A percentile compares a stretch with the other conserved stretches of the same genome.
These are phyloP conservation scores for Leptodactylus fuscus DNA, from an alignment of 2,113 vertebrate species.

Conservation along the genomic window DNA sequence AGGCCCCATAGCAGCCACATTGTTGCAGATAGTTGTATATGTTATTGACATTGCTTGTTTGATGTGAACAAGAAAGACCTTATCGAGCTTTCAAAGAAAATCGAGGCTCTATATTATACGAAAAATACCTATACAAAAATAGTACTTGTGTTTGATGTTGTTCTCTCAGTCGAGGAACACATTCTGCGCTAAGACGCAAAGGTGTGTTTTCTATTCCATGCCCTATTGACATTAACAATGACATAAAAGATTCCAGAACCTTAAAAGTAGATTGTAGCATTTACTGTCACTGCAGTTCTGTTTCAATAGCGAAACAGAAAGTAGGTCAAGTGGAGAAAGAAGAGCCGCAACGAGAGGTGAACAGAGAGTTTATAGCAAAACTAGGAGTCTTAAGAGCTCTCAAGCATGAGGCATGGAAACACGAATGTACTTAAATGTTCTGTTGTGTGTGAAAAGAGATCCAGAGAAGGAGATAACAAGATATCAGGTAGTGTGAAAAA, in stretches of 20 bases:
- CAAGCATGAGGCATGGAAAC: constrained; percentile 30
- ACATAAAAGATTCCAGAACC: not conserved
- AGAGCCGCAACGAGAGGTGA: constrained; percentile 8
- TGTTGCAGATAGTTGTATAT: no score
- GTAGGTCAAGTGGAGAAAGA: constrained; percentile 38
- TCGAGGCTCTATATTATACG: not conserved
- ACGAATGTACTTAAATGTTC: constrained; percentile 7
- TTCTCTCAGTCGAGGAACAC: not conserved
- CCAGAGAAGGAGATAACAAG: not conserved
- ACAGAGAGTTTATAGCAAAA: constrained; percentile 21
- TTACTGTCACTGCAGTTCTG: constrained; percentile 17
- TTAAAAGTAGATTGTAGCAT: not conserved
- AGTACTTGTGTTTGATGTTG: no score
- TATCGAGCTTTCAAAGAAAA: not conserved
- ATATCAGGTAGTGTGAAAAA: not conserved
- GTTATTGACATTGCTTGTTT: no score
- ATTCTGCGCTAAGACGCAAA: not conserved
- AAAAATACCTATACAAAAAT: not conserved
- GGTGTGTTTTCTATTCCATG: not conserved
- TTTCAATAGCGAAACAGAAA: constrained; percentile 14
- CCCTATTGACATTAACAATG: not conserved
- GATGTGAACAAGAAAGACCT: no score
- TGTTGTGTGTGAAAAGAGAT: constrained; percentile 23
- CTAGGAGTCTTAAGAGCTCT: constrained; percentile 20
- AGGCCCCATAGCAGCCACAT: no score